Conservation (phyloP, 1,140 invertebrate genomes). For the Drosophila sturtevanti region DNA sequence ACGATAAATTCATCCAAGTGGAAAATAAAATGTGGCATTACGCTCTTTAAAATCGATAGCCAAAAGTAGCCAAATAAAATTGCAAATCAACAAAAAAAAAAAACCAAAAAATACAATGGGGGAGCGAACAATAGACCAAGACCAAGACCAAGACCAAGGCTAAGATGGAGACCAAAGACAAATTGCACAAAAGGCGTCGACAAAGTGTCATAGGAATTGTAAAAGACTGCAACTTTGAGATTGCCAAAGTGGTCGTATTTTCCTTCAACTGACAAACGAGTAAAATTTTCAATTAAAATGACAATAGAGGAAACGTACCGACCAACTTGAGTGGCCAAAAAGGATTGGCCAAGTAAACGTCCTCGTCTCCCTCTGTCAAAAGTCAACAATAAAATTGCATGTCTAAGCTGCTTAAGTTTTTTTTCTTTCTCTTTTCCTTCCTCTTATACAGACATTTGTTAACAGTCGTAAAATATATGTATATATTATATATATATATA, state of each 20-base stretch:
- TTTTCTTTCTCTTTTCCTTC: background rate
- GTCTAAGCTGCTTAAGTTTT: conserved; percentile 28
- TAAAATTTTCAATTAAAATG: conserved; percentile 35
- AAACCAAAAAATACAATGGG: background rate
- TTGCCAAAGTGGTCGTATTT: conserved; percentile 1
- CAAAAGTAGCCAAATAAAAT: conserved; percentile 3
- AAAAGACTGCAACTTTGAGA: conserved; percentile 8
- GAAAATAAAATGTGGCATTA: background rate
- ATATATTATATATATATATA: background rate
- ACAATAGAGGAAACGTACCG: conserved; percentile 8
- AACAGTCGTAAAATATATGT: background rate
- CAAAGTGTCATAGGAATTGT: conserved; percentile 16
- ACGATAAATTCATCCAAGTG: background rate
- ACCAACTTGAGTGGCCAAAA: conserved; percentile 12
- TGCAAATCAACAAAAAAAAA: background rate
- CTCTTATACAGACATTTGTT: background rate
- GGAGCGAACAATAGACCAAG: conserved; percentile 15
- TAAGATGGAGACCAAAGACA: background rate
- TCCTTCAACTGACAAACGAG: background rate
- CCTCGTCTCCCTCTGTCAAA: background rate
- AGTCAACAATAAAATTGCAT: conserved; percentile 28
- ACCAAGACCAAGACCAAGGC: background rate
- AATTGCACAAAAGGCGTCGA: conserved; percentile 9
- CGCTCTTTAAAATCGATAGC: background rate
- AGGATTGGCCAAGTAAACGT: conserved; percentile 20